A percentile compares a stretch with the other conserved stretches of the same genome.
Conservation (phyloP, 2,888 invertebrate species). For the Andrena hattorfiana region DNA sequence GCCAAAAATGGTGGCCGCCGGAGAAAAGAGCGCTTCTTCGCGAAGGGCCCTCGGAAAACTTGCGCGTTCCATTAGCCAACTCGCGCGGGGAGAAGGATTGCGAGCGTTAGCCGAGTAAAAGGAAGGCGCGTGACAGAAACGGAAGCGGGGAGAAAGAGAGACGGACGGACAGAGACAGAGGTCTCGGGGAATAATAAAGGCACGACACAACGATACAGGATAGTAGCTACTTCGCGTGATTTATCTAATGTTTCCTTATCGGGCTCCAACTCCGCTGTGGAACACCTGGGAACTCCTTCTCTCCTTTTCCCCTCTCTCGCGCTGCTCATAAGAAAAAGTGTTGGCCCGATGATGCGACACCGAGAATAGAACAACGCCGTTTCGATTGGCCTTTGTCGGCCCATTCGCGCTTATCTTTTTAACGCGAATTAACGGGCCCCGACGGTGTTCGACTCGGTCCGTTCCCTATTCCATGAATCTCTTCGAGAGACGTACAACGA, state of each 20-base stretch:
- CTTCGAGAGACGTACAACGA: background rate
- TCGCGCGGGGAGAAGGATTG: conserved; percentile 52
- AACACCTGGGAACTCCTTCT: conserved; percentile 76
- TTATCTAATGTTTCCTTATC: conserved; percentile 82
- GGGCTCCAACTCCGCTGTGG: conserved; percentile 68
- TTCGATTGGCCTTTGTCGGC: conserved; percentile 36
- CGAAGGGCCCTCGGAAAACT: conserved; percentile 55
- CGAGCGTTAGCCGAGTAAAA: conserved; percentile 47
- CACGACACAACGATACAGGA: conserved; percentile 57
- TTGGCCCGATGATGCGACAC: conserved; percentile 74
- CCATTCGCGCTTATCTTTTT: conserved; percentile 31
- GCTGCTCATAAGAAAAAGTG: conserved; percentile 71
- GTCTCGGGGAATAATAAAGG: conserved; percentile 72
- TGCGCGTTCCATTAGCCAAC: conserved; percentile 57
- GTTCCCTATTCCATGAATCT: conserved; percentile 36
- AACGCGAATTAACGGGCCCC: background rate
- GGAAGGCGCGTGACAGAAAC: conserved; percentile 52
- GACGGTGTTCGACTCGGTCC: background rate
- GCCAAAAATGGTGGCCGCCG: conserved; percentile 56
- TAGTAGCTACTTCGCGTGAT: conserved; percentile 73
- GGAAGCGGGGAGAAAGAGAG: conserved; percentile 43
- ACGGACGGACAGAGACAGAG: conserved; percentile 47
- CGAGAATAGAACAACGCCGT: conserved; percentile 66
- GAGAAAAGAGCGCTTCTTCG: conserved; percentile 44
- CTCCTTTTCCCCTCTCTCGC: conserved; percentile 9